Base-by-base conservation (phyloP, 1,140 invertebrate species). In the Himalopsyche phryganea region DNA sequence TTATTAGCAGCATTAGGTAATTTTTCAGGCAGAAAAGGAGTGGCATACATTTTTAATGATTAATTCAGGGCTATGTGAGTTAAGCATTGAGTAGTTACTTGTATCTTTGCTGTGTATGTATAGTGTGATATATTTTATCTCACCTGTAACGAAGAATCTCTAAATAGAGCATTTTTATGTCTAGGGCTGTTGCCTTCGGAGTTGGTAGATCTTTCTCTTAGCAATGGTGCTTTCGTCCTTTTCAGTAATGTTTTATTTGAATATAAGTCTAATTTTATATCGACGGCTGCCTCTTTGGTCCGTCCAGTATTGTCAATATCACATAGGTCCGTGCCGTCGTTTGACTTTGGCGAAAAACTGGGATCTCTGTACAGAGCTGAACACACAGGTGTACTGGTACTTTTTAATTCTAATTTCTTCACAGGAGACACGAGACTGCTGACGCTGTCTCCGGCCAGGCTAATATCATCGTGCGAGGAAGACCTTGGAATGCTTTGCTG, bases 81-180 rank as follows among this genome's bases (percentile, higher is more conserved):
- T n/a, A n/a, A n/a, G n/a, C n/a, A n/a, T n/a, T n/a, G n/a, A n/a
- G n/a, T n/a, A n/a, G n/a, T n/a, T n/a, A n/a, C n/a, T n/a, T n/a
- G n/a, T n/a, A n/a, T n/a, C n/a, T n/a, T n/a, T n/a, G n/a, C n/a
- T n/a, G n/a, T n/a, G n/a, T n/a, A n/a, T n/a, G n/a, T n/a, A n/a
- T n/a, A n/a, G n/a, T n/a, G n/a, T n/a, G n/a, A n/a, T n/a, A n/a
- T n/a, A 3, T 54, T 54, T 32, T 10, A 47, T 19, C 33, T 51
- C 33, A 77, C 76, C 71, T 78, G 76, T 33, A 77, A 60, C 17
- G 76, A 78, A 42, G 74, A 73, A 65, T 78, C 76, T 61, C 75
- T 71, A 10, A 78, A 64, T 52, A 78, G 67, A 33, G 75, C 71
- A 67, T 77, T 75, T 63, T 74, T 74, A 58, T 73, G 69, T 62